These are phyloP conservation scores for zebrafish (Danio rerio) DNA, from an alignment of 2,113 vertebrate species.

Conservation along the genomic window DNA sequence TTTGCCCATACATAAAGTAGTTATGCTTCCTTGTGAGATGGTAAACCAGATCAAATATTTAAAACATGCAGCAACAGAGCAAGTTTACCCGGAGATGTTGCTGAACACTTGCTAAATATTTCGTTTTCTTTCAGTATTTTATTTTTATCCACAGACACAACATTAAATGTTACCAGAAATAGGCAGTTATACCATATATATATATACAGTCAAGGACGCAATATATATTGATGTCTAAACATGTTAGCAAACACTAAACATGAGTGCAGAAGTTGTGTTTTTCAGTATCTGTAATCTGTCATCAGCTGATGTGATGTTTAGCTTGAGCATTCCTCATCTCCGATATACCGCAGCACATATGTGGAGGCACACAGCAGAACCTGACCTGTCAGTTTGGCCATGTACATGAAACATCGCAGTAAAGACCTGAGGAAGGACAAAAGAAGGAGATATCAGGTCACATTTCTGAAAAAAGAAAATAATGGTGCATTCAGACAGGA, in stretches of 20 bases:
- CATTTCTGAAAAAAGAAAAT: no score
- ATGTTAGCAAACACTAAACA: neutral
- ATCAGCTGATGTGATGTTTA: neutral
- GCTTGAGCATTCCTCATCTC: conserved; percentile 62
- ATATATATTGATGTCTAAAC: neutral
- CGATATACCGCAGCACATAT: conserved; percentile 71
- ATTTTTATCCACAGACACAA: neutral
- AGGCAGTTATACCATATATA: neutral
- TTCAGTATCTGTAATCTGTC: neutral
- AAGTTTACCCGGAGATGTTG: neutral
- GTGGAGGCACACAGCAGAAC: conserved; percentile 77
- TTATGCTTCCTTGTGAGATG: no score
- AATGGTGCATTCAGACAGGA: no score
- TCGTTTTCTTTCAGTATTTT: neutral
- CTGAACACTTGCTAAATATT: neutral
- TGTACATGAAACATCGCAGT: conserved; percentile 73
- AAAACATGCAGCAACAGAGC: neutral
- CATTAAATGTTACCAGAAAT: neutral
- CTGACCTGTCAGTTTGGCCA: conserved; percentile 76
- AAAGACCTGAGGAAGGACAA: conserved; percentile 69
- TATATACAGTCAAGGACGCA: neutral
- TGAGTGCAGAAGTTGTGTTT: neutral
- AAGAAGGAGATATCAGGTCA: neutral
- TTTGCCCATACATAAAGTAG: no score
- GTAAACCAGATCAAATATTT: neutral